Evolutionary conservation across 2,888 invertebrate species (phyloP), one percentile per base, ranked within the genome.

Genomic region (Halictus quadricinctus): DNA sequence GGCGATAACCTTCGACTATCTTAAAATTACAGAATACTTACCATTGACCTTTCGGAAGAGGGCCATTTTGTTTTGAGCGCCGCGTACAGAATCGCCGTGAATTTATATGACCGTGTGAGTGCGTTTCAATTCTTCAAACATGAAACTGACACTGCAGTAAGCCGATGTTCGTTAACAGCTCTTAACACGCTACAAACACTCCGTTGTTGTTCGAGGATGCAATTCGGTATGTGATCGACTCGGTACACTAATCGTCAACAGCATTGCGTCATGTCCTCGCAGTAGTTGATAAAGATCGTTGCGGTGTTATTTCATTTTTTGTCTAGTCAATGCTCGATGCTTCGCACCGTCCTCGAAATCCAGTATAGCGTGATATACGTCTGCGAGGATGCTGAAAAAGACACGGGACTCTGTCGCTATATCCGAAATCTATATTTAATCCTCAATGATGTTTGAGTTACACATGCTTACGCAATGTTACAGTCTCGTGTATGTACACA

Each of bases 1-100:
- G 6, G 6, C 13, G 21, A 70, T 70, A 43, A 70, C 41, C 13
- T 43, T n/a, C n/a, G 15, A 13, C 36, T 15, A 72, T 2, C 15
- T 29, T 58, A 66, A 48, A 15, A 54, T 74, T 50, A 12, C 1
- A 29, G 36, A 46, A 29, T 41, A 89, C 89, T 83, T 80, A 90
- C 90, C 90, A 50, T 90, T 90, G 15, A 87, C 77, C 25, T 90
- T 88, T 76, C 88, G 85, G 82, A 87, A 90, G 78, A 89, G 84
- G 41, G 88, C 85, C 90, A 90, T 90, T 48, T 84, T 64, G 48
- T 21, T 18, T 54, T 1, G 21, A 13, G 60, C 41, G 25, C 12
- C n/a, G 10, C 48, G n/a, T 0, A 5, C 54, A 60, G 25, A 73
- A 77, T 79, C 64, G 50, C 12, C 46, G 21, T 3, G 12, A 58